phyloP scores from a whole-genome alignment of 2,113 vertebrate species.

The Nyctibius bracteatus region DNA sequence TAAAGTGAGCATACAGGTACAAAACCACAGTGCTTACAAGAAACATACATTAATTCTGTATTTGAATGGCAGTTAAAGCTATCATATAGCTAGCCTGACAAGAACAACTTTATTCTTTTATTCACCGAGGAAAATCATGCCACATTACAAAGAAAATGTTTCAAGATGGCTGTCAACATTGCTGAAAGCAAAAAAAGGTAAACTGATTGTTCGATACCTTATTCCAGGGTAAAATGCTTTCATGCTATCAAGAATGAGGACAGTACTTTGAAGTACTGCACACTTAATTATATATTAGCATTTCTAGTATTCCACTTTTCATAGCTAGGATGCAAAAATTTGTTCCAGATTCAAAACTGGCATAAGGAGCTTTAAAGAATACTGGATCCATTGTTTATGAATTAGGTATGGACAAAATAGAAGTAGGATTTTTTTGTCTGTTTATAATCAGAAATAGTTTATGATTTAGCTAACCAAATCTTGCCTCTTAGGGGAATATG shows the following conservation, averaged over 20 bases:
- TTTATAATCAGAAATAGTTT: neutral
- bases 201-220: neutral
- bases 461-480: neutral
- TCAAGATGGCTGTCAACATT: neutral
- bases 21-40: neutral
- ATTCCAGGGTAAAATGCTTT: neutral
- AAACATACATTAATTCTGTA: neutral
- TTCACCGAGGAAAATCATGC: neutral
- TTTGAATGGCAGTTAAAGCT: neutral
- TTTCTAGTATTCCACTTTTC: neutral
- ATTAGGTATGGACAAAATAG: neutral
- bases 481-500: neutral
- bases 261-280: neutral
- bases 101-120: neutral
- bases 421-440: neutral
- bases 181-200: neutral
- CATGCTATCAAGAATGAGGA: neutral
- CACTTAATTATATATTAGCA: neutral
- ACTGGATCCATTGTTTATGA: neutral
- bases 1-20: neutral
- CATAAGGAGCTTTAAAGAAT: neutral
- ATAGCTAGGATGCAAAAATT: neutral
- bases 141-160: neutral
- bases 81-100: neutral
- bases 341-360: neutral